These are phyloP conservation scores for Sisor rabdophorus DNA, from an alignment of 2,113 vertebrate genomes.

Conservation along the genomic window DNA sequence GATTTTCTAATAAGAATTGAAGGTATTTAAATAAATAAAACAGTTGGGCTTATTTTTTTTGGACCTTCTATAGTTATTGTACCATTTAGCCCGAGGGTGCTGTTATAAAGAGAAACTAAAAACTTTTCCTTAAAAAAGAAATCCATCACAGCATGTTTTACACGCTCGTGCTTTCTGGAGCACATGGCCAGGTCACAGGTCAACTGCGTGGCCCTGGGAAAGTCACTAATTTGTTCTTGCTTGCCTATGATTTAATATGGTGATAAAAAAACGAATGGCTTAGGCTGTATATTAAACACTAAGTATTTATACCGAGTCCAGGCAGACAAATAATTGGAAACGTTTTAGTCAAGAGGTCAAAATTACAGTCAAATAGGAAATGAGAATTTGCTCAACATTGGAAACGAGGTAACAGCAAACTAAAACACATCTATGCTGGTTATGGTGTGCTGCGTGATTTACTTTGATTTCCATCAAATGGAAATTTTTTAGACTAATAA, in stretches of 20 bases:
- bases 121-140: not conserved
- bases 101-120: not conserved
- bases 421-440: not conserved
- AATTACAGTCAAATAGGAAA: not conserved
- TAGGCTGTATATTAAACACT: slow-evolving; percentile 9
- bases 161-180: slow-evolving; percentile 4
- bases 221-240: slow-evolving; percentile 28
- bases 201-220: slow-evolving; percentile 31
- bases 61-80: no score
- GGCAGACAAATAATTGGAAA: not conserved
- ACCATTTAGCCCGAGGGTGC: no score
- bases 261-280: slow-evolving; percentile 20
- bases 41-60: no score
- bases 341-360: not conserved
- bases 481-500: no score
- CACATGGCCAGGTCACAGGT: slow-evolving; percentile 23
- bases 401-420: not conserved
- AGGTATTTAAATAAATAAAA: no score
- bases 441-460: not conserved
- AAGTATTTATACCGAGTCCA: not conserved
- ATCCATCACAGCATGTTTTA: slow-evolving; percentile 32
- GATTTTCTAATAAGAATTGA: no score
- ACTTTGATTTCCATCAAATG: not conserved
- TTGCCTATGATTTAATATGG: slow-evolving; percentile 38
- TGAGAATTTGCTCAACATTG: not conserved